Percentiles rank a stretch among this genome's conserved stretches.
Conservation (phyloP, 2,113 vertebrate genomes). For the Cacatua alba region DNA sequence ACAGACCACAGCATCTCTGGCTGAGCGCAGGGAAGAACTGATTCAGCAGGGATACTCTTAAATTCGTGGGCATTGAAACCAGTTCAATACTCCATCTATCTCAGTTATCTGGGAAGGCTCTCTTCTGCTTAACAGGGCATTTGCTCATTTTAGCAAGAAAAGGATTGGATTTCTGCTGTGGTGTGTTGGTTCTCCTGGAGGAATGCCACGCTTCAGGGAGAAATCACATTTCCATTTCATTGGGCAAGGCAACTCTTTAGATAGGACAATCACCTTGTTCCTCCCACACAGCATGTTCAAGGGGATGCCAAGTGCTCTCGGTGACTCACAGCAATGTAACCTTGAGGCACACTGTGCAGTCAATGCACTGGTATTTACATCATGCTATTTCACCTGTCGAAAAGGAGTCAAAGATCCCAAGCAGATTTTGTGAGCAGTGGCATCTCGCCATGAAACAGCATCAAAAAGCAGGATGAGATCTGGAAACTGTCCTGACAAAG, state of each 20-base stretch:
- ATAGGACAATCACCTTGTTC: background rate
- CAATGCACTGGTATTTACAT: background rate
- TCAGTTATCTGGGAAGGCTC: background rate
- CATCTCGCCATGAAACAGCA: background rate
- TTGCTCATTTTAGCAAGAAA: background rate
- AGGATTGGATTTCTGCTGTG: background rate
- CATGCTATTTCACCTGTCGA: background rate
- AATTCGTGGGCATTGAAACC: background rate
- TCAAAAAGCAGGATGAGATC: background rate
- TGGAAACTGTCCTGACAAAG: background rate
- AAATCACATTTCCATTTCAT: background rate
- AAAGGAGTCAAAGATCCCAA: background rate
- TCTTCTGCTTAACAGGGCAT: background rate
- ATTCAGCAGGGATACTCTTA: background rate
- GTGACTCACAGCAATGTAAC: background rate
- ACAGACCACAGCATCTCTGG: background rate
- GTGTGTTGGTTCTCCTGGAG: background rate
- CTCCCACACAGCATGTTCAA: background rate
- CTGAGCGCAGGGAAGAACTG: background rate
- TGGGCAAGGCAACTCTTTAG: background rate
- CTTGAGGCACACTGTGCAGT: background rate
- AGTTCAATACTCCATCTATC: background rate
- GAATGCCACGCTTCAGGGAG: background rate
- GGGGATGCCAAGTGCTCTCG: background rate
- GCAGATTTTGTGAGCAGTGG: background rate